Evolutionary conservation across 2,113 vertebrate species (phyloP).

Genomic region (Macquaria ambigua): DNA sequence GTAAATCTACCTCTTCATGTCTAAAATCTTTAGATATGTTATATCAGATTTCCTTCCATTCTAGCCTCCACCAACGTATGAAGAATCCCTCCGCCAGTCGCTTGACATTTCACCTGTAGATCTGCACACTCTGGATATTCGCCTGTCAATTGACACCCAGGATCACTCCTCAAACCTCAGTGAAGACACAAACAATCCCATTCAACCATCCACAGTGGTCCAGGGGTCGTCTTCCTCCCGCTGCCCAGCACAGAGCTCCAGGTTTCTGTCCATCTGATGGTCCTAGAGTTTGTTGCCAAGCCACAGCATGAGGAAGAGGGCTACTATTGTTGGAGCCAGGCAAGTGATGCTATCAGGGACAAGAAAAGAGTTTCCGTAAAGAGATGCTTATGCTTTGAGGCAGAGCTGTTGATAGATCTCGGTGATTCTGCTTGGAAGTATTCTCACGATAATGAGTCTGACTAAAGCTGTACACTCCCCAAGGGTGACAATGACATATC

Average conservation of each 20-base stretch:
- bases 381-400: slow-evolving; percentile 23
- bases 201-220: slow-evolving; percentile 40
- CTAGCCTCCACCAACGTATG: slow-evolving; percentile 82
- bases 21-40: not conserved
- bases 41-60: not conserved
- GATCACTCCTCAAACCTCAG: slow-evolving; percentile 30
- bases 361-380: slow-evolving; percentile 3
- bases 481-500: not conserved
- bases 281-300: not conserved
- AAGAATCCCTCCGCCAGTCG: slow-evolving; percentile 78
- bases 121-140: slow-evolving; percentile 11
- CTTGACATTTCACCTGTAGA: slow-evolving; percentile 47
- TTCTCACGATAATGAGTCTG: slow-evolving; percentile 19
- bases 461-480: slow-evolving; percentile 17
- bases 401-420: slow-evolving; percentile 21
- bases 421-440: not conserved
- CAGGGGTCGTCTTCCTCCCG: not conserved
- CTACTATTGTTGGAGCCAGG: not conserved
- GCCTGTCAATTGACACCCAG: slow-evolving; percentile 22
- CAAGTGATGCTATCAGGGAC: not conserved
- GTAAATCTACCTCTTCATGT: not conserved
- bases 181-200: slow-evolving; percentile 12
- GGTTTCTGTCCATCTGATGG: slow-evolving; percentile 7
- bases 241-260: not conserved
- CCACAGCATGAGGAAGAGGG: not conserved